Evolutionary conservation across 2,113 vertebrate species (phyloP).

Genomic region (Chloropsis hardwickii): DNA sequence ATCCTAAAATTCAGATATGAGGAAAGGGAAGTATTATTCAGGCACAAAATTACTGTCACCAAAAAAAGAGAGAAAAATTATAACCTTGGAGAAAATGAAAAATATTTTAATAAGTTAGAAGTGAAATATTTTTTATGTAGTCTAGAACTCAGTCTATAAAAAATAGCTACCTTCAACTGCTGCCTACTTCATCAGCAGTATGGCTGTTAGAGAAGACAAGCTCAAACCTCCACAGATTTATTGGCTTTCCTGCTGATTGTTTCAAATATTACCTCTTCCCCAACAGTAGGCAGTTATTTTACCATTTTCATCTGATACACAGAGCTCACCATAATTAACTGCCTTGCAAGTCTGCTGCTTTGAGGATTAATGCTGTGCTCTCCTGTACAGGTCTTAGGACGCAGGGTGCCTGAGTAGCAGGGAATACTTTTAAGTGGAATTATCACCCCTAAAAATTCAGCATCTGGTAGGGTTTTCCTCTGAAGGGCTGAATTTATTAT

Average conservation of each 20-base stretch:
- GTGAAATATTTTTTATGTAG: neutral
- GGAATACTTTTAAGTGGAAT: neutral
- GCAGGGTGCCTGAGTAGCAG: neutral
- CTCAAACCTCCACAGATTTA: neutral
- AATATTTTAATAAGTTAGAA: neutral
- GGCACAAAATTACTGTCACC: neutral
- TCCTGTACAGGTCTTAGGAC: neutral
- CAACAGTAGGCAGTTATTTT: neutral
- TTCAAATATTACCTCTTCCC: constrained; percentile 1
- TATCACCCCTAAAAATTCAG: neutral
- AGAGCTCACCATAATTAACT: neutral
- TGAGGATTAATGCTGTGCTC: neutral
- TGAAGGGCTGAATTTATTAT: neutral
- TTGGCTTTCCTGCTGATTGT: neutral
- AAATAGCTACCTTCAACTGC: neutral
- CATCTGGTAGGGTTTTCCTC: neutral
- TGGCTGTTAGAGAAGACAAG: neutral
- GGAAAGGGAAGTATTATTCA: neutral
- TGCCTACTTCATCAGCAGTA: neutral
- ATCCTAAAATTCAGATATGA: neutral
- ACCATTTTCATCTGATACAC: neutral
- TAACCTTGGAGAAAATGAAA: neutral
- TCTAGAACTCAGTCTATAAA: neutral
- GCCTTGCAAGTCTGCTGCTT: neutral
- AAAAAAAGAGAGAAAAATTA: neutral